Evolutionary conservation across 2,888 invertebrate species (phyloP), one percentile per base, ranked within the genome.

Genomic region (Hyposoter didymator): DNA sequence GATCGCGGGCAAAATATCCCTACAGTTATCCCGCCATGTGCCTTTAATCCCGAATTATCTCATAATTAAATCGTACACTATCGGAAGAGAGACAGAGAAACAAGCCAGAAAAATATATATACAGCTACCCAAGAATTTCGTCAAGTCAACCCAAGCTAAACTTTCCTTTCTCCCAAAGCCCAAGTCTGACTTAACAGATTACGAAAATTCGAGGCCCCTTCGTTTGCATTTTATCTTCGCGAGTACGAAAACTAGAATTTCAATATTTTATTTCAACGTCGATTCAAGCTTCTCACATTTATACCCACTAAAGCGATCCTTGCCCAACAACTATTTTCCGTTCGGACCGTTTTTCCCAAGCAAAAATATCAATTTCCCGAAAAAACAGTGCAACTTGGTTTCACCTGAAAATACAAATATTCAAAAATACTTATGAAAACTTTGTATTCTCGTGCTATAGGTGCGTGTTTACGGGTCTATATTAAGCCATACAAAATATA

Each of bases 41-140:
- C 73, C 72, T 83, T 73, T 83, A 83, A 83, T 83, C 83, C 78
- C 78, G 83, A 67, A 73, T 83, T 83, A 83, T 83, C 83, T 83
- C 83, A 78, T 83, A 83, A 83, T 83, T 83, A 83, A 83, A 83
- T 83, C 83, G 73, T 83, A 67, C 59, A 67, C 78, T 78, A 78
- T 78, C 55, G 78, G 59, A 73, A 52, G 47, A 28, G 49, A 73
- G 47, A 28, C 55, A 72, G 49, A 64, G 43, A 52, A 22, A 55
- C 49, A 47, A 28, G 52, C 28, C 5, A 49, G 17, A 69, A 17
- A 10, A 73, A 32, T 35, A 19, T 64, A 43, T 35, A 67, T 43
- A 78, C 43, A 66, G 1, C 47, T 14, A n/a, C 43, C 43, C n/a
- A 43, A 73, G 55, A 80, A 74, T 80, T 80, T 80, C 59, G 52